Evolutionary conservation across 2,888 invertebrate species (phyloP).

Genomic region (Aspidiotus destructor): DNA sequence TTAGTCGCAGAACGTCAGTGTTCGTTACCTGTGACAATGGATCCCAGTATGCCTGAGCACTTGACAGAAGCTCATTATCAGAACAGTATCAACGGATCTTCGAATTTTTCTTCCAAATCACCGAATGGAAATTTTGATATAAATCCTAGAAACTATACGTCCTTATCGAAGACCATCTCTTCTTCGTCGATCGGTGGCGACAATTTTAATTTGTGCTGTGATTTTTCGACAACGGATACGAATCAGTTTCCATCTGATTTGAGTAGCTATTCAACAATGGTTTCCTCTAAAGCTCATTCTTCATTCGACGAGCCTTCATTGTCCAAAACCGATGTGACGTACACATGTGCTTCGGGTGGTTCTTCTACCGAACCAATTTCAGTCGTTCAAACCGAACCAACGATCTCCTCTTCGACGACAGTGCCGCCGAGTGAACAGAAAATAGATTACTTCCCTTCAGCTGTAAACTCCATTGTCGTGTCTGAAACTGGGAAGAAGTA

Average conservation of each 20-base stretch:
- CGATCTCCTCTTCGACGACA: neutral
- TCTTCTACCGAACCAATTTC: constrained; percentile 6
- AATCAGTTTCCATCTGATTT: constrained; percentile 12
- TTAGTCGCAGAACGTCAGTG: constrained; percentile 6
- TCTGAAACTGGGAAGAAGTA: constrained; percentile 29
- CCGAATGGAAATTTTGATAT: constrained; percentile 7
- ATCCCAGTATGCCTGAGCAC: constrained; percentile 2
- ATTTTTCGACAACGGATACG: constrained; percentile 1
- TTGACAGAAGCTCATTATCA: constrained; percentile 7
- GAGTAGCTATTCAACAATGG: constrained; percentile 5
- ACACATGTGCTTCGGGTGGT: neutral
- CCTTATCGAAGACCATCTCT: constrained; percentile 15
- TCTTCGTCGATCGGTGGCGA: constrained; percentile 9
- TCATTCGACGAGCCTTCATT: neutral
- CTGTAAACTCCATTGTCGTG: constrained; percentile 22
- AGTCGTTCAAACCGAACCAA: neutral
- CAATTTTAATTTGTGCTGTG: constrained; percentile 19
- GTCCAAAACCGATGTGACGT: neutral
- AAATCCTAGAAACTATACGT: constrained; percentile 3
- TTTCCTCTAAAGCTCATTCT: constrained; percentile 10
- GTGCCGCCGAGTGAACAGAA: constrained; percentile 1
- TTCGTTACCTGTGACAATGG: constrained; percentile 7
- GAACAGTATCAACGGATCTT: neutral
- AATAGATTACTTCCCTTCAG: constrained; percentile 22
- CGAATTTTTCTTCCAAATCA: constrained; percentile 8